A percentile compares a stretch with the other conserved stretches of the same genome.
These are phyloP conservation scores for Drosophila busckii DNA, from an alignment of 1,140 invertebrate species.

Conservation along the genomic window DNA sequence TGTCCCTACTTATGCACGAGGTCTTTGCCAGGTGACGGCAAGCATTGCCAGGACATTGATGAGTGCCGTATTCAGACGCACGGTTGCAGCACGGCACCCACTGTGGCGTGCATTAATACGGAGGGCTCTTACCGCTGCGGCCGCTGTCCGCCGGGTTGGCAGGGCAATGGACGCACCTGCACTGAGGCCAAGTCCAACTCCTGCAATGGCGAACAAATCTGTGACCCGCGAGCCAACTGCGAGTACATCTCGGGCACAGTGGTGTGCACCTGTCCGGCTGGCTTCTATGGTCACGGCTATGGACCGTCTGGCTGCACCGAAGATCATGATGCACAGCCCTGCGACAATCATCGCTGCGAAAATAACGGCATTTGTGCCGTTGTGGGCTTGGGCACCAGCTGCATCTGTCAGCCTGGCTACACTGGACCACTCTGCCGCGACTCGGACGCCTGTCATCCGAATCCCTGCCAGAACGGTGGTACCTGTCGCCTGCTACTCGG, in stretches of 20 bases:
- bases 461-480: slow-evolving; percentile 89
- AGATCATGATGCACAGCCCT: slow-evolving; percentile 38
- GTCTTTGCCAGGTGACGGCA: slow-evolving; percentile 90
- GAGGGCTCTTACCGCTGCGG: slow-evolving; percentile 90
- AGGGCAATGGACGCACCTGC: slow-evolving; percentile 87
- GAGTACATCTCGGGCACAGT: slow-evolving; percentile 82
- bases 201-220: slow-evolving; percentile 48
- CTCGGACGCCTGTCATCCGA: slow-evolving; percentile 82
- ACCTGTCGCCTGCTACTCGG: slow-evolving; percentile 81
- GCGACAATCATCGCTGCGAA: slow-evolving; percentile 53
- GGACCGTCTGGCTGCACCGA: slow-evolving; percentile 50
- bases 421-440: slow-evolving; percentile 79
- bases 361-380: slow-evolving; percentile 88
- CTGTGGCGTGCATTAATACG: slow-evolving; percentile 88
- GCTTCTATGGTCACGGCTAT: slow-evolving; percentile 84
- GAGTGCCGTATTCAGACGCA: slow-evolving; percentile 87
- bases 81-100: slow-evolving; percentile 92
- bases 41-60: slow-evolving; percentile 90
- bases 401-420: slow-evolving; percentile 81
- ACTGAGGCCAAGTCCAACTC: slow-evolving; percentile 34
- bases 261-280: slow-evolving; percentile 88
- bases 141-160: slow-evolving; percentile 90
- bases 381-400: slow-evolving; percentile 77
- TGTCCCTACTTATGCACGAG: too few species aligned
- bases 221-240: slow-evolving; percentile 86